These are phyloP conservation scores for Habroteleia sp. DNA, from an alignment of 2,888 invertebrate species.

Conservation along the genomic window DNA sequence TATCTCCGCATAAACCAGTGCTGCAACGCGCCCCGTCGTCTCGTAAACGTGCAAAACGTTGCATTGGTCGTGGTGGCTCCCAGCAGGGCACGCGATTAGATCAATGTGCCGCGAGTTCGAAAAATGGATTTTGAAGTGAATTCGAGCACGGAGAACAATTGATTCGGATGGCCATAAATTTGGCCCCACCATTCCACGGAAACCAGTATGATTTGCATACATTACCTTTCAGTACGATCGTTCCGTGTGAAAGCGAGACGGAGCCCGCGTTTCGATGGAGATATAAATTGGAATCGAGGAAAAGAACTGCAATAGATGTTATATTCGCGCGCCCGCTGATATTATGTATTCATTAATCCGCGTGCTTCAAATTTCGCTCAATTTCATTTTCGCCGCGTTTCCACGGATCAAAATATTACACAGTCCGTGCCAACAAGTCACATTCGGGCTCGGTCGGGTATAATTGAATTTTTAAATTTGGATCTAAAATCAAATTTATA, in stretches of 20 bases:
- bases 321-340: slow-evolving; percentile 24
- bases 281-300: slow-evolving; percentile 54
- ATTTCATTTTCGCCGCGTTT: slow-evolving; percentile 43
- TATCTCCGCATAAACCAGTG: slow-evolving; percentile 47
- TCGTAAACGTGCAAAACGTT: slow-evolving; percentile 45
- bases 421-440: not conserved
- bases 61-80: slow-evolving; percentile 41
- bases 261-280: slow-evolving; percentile 28
- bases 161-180: slow-evolving; percentile 65
- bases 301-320: slow-evolving; percentile 53
- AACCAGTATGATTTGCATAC: slow-evolving; percentile 66
- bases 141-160: slow-evolving; percentile 64
- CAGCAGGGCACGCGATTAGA: slow-evolving; percentile 59
- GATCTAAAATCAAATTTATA: slow-evolving; percentile 7
- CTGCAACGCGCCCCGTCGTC: slow-evolving; percentile 34
- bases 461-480: slow-evolving; percentile 37
- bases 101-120: slow-evolving; percentile 63
- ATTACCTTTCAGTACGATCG: slow-evolving; percentile 60
- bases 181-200: slow-evolving; percentile 54
- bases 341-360: slow-evolving; percentile 62
- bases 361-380: slow-evolving; percentile 28
- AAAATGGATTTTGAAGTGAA: slow-evolving; percentile 65
- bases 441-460: not conserved
- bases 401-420: slow-evolving; percentile 36
- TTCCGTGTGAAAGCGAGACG: slow-evolving; percentile 31